These are phyloP conservation scores for Sylvia borin DNA, from an alignment of 2,797 vertebrate species.

Conservation along the genomic window DNA sequence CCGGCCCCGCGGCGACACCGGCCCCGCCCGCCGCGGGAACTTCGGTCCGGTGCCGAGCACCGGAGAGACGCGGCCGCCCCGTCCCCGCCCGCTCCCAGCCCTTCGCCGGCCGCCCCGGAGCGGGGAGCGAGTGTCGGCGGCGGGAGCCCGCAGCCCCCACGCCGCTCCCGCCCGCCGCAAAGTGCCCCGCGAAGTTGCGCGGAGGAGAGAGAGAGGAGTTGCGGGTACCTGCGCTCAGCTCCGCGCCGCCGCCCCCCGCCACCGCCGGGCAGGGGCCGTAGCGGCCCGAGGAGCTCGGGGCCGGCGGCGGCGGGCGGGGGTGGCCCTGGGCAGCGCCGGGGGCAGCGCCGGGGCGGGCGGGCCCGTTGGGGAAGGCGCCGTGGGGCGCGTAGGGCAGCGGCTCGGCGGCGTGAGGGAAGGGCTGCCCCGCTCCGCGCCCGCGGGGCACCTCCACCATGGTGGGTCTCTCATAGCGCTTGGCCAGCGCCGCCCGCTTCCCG, in stretches of 20 bases:
- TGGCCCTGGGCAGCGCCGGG: slow-evolving; percentile 69
- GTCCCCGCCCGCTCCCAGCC: not conserved
- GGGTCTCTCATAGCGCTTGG: slow-evolving; percentile 90
- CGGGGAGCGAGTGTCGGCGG: no score
- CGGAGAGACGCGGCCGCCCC: not conserved
- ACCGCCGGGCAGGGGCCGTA: slow-evolving; percentile 71
- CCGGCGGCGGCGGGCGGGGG: slow-evolving; percentile 62
- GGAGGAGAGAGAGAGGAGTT: slow-evolving; percentile 12
- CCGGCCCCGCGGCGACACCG: not conserved
- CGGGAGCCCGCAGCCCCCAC: not conserved
- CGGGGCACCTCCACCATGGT: slow-evolving; percentile 88
- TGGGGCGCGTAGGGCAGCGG: slow-evolving; percentile 81
- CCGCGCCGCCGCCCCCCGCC: slow-evolving; percentile 76
- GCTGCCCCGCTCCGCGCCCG: slow-evolving; percentile 80
- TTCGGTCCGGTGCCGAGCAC: not conserved
- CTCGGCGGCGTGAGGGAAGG: slow-evolving; percentile 74
- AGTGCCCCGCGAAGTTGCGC: slow-evolving; percentile 56
- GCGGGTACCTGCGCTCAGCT: slow-evolving; percentile 89
- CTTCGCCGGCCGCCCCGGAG: not conserved
- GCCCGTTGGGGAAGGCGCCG: slow-evolving; percentile 83
- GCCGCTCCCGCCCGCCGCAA: not conserved
- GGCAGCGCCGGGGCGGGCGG: slow-evolving; percentile 80
- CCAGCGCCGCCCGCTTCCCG: slow-evolving; percentile 81
- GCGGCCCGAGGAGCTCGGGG: slow-evolving; percentile 70
- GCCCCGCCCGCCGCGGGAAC: not conserved